Base-by-base conservation (phyloP, 2,888 invertebrate genomes). In the Ormia ochracea region DNA sequence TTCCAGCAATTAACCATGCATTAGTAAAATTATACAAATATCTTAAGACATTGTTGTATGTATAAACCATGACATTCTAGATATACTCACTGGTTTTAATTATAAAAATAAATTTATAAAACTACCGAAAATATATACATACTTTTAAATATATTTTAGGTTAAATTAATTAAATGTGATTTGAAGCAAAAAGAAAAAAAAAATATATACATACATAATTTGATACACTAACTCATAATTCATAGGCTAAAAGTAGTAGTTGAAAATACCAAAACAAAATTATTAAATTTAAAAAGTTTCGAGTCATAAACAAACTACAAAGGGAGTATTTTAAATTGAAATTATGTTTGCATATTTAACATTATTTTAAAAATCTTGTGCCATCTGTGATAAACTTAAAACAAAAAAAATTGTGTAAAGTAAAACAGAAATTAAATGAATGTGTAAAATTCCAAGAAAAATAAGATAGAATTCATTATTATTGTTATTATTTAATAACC, bases 101-200 rank as follows among this genome's bases (percentile, higher is more conserved):
- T 41, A 54, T 41, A 28, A 50, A 65, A 41, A 21, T n/a, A 56
- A 36, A 33, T 21, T 38, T 21, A 12, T 26, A n/a, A 58, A 26
- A 41, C 41, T 26, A 28, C 9, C 7, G n/a, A 38, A 38, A 36
- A 41, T 28, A 45, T 45, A 26, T 17, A 10, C 12, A 17, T 33
- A 43, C 41, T 7, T 48, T 17, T 52, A 59, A 21, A 63, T 58
- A 19, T 28, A 59, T 43, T 54, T 79, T 79, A 79, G 70, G 54
- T 70, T 79, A 79, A 66, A 79, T 70, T 75, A 79, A 79, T 79
- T 79, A 52, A 75, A 79, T 79, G 79, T 79, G 79, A 79, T 79
- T 79, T 41, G 26, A 66, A 79, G 28, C n/a, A n/a, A n/a, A n/a
- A 70, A 69, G 12, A 63, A 50, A 65, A 45, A 63, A 14, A 21